Evolutionary conservation across 2,888 invertebrate species (phyloP).

Genomic region (Caenorhabditis zanzibari): DNA sequence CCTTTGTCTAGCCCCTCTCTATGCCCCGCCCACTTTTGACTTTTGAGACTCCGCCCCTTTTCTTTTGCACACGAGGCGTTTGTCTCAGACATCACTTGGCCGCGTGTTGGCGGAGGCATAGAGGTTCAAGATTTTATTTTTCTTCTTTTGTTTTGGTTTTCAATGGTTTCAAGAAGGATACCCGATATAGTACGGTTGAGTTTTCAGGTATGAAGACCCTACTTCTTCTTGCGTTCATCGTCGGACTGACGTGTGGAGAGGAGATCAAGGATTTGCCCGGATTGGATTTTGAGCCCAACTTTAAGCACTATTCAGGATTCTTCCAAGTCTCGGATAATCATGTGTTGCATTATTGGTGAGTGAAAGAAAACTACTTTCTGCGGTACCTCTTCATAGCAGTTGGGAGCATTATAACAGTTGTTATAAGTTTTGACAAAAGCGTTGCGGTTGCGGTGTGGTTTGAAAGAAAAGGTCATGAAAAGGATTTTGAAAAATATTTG

Average conservation of each 20-base stretch:
- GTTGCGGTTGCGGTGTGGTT: too few species aligned
- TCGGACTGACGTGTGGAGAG: conserved; percentile 56
- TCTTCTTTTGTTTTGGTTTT: background rate
- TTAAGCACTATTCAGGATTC: conserved; percentile 82
- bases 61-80: background rate
- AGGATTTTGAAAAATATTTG: too few species aligned
- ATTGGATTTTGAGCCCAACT: conserved; percentile 78
- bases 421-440: too few species aligned
- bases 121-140: background rate
- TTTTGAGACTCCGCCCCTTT: conserved; percentile 11
- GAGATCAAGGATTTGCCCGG: conserved; percentile 80
- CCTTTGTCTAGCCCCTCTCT: conserved; percentile 40
- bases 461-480: too few species aligned
- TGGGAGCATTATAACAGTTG: too few species aligned
- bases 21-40: conserved; percentile 9
- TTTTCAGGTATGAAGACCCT: conserved; percentile 60
- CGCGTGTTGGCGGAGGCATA: background rate
- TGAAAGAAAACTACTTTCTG: background rate
- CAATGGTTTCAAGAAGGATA: too few species aligned
- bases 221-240: conserved; percentile 34
- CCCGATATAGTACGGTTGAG: too few species aligned
- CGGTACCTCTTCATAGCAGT: too few species aligned
- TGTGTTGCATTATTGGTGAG: conserved; percentile 85
- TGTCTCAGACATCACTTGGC: conserved; percentile 9
- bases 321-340: conserved; percentile 84